phyloP scores from a whole-genome alignment of 2,113 vertebrate genomes.

The Pteropus alecto region DNA sequence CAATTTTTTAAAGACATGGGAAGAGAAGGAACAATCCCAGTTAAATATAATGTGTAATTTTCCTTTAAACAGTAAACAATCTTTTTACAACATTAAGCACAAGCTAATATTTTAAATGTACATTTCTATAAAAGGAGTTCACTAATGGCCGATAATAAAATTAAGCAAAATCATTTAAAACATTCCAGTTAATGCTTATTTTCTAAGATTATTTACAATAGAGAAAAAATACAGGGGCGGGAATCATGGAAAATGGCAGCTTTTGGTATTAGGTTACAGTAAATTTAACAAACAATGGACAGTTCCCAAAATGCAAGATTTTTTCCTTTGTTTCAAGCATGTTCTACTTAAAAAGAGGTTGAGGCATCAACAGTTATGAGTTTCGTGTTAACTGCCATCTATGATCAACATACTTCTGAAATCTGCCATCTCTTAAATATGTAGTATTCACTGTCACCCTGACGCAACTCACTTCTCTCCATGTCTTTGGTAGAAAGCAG shows the following conservation, averaged over 20 bases:
- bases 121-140: constrained; percentile 77
- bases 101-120: constrained; percentile 77
- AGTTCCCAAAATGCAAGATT: not conserved
- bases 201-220: constrained; percentile 71
- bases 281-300: constrained; percentile 30
- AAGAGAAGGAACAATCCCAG: constrained; percentile 76
- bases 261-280: constrained; percentile 62
- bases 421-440: not conserved
- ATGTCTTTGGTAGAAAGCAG: constrained; percentile 70
- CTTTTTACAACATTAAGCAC: constrained; percentile 84
- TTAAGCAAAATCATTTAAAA: constrained; percentile 68
- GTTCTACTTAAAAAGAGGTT: not conserved
- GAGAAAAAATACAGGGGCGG: constrained; percentile 25
- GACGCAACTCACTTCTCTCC: not conserved
- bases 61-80: constrained; percentile 84
- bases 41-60: constrained; percentile 85
- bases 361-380: not conserved
- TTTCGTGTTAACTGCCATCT: not conserved
- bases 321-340: not conserved
- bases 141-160: constrained; percentile 67
- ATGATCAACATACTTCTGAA: not conserved
- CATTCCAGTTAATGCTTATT: constrained; percentile 76
- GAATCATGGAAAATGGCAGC: constrained; percentile 50
- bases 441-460: not conserved
- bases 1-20: constrained; percentile 66